Base-by-base conservation (phyloP, 2,113 vertebrate genomes). In the Nannospalax galili region DNA sequence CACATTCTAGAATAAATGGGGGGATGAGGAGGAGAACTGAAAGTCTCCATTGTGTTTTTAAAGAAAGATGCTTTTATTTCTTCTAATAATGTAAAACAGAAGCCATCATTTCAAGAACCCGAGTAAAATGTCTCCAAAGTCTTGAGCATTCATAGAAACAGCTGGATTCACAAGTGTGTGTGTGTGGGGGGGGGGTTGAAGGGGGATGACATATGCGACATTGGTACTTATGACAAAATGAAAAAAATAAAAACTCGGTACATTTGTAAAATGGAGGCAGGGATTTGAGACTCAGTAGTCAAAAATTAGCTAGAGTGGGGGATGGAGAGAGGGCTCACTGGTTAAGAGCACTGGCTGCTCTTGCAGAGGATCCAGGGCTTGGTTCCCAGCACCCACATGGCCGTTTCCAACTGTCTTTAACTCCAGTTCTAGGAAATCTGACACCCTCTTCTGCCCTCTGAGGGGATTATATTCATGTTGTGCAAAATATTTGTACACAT, bases 61-160 rank as follows among this genome's bases (percentile, higher is more conserved):
- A 95, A 97, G 91, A 96, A 92, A 97, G 73, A 58, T 89, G 65
- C 73, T 80, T 96, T 96, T 81, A 86, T 84, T 95, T 92, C 75
- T 88, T 94, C 28, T 64, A 67, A 92, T 89, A 89, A 92, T 81
- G 67, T 84, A 84, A 45, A 6, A 94, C 58, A 93, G 69, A 94
- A 69, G 17, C 42, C 42, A 7, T 77, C 28, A 62, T 56, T 88
- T 73, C 78, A 37, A 28, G 72, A 89, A 60, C 4, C 56, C 87
- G 60, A 88, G 84, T 58, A 75, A 91, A 89, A 70, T 15, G 35
- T 20, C 74, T 82, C 2, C 16, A 79, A 72, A 79, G 77, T 69
- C 35, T 15, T 85, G 73, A 60, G 88, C 4, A 35, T 79, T 92
- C 30, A 24, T 73, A 88, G 65, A 86, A 74, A 80, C 48, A 42